Evolutionary conservation across 2,113 vertebrate genomes (phyloP), one percentile per base, ranked within the genome.

Genomic region (Takifugu flavidus): DNA sequence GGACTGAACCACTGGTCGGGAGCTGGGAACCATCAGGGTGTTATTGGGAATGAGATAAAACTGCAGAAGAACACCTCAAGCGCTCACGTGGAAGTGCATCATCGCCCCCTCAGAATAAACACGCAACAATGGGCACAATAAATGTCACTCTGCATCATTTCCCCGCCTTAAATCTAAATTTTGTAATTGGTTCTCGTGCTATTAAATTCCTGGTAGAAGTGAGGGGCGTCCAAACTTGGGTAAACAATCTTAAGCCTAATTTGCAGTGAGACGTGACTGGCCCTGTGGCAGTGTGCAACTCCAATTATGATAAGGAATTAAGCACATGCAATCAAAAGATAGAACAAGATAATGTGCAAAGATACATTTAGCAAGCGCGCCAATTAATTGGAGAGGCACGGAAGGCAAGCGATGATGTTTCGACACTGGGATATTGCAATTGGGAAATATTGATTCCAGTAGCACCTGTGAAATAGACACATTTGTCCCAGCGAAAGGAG

Each of bases 231-330:
- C 74, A 85, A 86, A 86, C 82, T 87, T 78, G 74, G 74, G 89
- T 87, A 89, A 91, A 89, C 84, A 90, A 89, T 90, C 87, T 90
- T 89, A 91, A 91, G 89, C 87, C 88, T 90, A 90, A 92, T 92
- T 91, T 91, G 88, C 85, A 85, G 82, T 83, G 87, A 91, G 86
- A 89, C 88, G 82, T 67, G 75, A 80, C 82, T 83, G 89, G 82
- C 88, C 85, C 88, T 82, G 89, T 88, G 87, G 88, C 88, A 63
- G 84, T 79, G 83, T 86, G 84, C 86, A 89, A 86, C 89, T 88
- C 88, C 89, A 91, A 91, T 92, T 92, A 92, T 75, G 87, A 90
- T 89, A 89, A 90, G 90, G 88, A 49, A 91, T 92, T 91, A 92
- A 88, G 87, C 86, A 82, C 79, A 81, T 80, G 87, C 89, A 90